These are phyloP conservation scores for Onychorhynchus coronatus DNA, from an alignment of 2,113 vertebrate species.

Conservation along the genomic window DNA sequence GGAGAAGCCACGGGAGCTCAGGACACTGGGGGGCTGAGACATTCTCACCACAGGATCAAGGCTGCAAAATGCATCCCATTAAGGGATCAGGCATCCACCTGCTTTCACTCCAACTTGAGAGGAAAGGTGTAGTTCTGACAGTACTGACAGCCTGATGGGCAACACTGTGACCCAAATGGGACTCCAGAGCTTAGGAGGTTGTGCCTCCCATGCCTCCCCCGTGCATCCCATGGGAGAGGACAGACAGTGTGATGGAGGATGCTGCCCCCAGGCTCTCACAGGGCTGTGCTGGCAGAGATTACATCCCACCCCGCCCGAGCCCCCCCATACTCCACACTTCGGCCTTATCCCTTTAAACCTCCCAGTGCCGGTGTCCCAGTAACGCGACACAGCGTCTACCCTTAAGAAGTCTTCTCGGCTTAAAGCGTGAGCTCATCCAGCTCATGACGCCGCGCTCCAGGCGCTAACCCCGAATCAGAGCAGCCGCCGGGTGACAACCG, in stretches of 20 bases:
- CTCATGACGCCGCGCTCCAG: background rate
- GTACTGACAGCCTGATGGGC: accelerated
- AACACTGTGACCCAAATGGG: accelerated
- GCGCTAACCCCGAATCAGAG: background rate
- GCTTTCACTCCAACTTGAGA: background rate
- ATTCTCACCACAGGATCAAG: accelerated
- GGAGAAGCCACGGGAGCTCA: background rate
- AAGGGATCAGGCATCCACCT: background rate
- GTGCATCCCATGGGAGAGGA: accelerated
- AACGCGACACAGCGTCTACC: accelerated
- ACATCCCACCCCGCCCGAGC: background rate
- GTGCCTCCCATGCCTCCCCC: accelerated
- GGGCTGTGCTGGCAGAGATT: background rate
- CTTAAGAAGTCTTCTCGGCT: background rate
- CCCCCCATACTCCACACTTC: accelerated
- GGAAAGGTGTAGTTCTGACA: background rate
- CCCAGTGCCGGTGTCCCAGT: background rate
- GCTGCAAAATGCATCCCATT: accelerated
- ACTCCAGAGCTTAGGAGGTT: accelerated
- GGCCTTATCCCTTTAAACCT: background rate
- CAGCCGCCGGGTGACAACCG: accelerated
- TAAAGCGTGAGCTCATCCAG: background rate
- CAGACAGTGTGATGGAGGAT: accelerated
- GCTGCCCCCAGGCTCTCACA: accelerated
- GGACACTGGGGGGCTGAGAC: accelerated